These are phyloP conservation scores for Sciaenops ocellatus DNA, from an alignment of 2,797 vertebrate genomes.

Conservation along the genomic window DNA sequence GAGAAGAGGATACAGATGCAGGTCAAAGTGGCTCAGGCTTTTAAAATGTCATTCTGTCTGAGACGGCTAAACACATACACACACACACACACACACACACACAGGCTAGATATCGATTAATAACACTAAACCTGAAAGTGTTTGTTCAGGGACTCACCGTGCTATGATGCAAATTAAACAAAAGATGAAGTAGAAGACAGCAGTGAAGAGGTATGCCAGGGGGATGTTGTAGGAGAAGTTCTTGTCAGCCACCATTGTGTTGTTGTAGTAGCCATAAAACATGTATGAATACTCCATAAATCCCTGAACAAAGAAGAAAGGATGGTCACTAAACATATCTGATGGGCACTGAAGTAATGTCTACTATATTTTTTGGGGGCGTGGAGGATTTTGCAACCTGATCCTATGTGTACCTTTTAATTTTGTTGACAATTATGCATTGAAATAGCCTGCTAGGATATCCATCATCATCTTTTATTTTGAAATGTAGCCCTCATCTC, in stretches of 20 bases:
- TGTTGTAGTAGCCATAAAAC: constrained; percentile 92
- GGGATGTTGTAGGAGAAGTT: constrained; percentile 87
- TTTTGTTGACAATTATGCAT: background rate
- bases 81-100: constrained; percentile 18
- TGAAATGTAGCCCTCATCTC: background rate
- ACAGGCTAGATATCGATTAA: background rate
- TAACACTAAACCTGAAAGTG: background rate
- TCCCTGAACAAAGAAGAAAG: constrained; percentile 80
- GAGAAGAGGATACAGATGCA: constrained; percentile 38
- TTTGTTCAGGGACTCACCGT: constrained; percentile 81
- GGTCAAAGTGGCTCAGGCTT: constrained; percentile 31
- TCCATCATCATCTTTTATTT: background rate
- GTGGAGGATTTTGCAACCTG: background rate
- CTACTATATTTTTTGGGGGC: background rate
- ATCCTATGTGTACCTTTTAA: background rate
- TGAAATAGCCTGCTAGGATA: background rate
- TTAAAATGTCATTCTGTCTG: constrained; percentile 23
- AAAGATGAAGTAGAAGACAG: constrained; percentile 84
- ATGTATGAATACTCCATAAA: constrained; percentile 91
- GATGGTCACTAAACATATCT: background rate
- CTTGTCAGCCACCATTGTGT: constrained; percentile 59
- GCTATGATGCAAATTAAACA: constrained; percentile 87
- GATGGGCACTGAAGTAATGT: background rate
- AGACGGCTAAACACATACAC: background rate
- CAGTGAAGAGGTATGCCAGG: constrained; percentile 87